Evolutionary conservation across 2,797 vertebrate species (phyloP), one percentile per base, ranked within the genome.

Genomic region (Xenopus petersii): DNA sequence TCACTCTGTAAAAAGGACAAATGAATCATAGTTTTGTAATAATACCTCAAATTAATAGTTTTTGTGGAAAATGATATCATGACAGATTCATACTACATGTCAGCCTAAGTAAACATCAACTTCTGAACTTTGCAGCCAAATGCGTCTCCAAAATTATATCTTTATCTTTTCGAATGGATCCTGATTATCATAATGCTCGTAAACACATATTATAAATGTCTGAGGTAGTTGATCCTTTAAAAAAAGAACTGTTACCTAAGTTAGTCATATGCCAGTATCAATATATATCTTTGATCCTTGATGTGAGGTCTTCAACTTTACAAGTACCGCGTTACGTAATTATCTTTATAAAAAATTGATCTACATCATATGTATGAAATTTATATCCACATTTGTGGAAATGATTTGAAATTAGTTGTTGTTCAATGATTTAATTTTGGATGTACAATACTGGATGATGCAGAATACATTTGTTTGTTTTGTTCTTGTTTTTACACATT

Each of bases 41-140:
- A 80, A 60, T 17, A 81, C 73, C 80, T 77, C 59, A 80, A 64
- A 70, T 56, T 72, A 84, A 63, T 17, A 70, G 63, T 81, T 74
- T 73, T 17, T 48, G 36, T 68, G 51, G 74, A 80, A 47, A 67
- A 77, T 77, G 64, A 77, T 62, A 67, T 77, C 75, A 72, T 77
- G 64, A 54, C 69, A 67, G 69, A 54, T 72, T 67, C 63, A 30
- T 51, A 47, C 30, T 42, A 61, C 71, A 77, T 16, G 30, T 67
- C 42, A 76, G 51, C 64, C 17, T 46, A 10, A 15, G 10, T 30
- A 64, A 75, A 67, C 56, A 55, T 16, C 10, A 30, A 70, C 24
- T 26, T 77, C n/a, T 61, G 64, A 60, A 64, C 71, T 16, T 15
- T 36, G 56, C 11, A 48, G 56, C 2, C 47, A 26, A 46, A 67